Evolutionary conservation across 2,113 vertebrate species (phyloP).

Genomic region (Neofelis nebulosa): DNA sequence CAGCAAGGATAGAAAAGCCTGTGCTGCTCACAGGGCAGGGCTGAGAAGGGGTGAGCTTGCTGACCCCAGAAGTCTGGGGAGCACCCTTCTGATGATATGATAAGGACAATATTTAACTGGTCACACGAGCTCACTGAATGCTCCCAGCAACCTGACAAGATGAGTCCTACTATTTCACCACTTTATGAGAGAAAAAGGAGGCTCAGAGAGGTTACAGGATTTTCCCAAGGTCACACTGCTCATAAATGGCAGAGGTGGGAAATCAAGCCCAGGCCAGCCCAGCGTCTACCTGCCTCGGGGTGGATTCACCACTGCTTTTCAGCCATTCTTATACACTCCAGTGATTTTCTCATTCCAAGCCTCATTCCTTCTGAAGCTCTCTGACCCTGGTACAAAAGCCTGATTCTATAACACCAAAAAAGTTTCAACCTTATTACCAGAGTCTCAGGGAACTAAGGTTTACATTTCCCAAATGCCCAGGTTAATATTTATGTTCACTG

Average conservation of each 20-base stretch:
- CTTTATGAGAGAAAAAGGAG: not conserved
- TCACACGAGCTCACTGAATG: not conserved
- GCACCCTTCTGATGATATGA: not conserved
- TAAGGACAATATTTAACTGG: not conserved
- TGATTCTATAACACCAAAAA: not conserved
- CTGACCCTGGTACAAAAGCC: not conserved
- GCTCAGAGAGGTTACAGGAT: conserved; percentile 8
- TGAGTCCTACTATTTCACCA: not conserved
- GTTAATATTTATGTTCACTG: conserved; percentile 57
- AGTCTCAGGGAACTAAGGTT: conserved; percentile 29
- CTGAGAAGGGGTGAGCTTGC: not conserved
- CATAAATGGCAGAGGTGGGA: not conserved
- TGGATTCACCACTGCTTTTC: not conserved
- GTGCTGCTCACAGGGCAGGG: not conserved
- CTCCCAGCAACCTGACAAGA: not conserved
- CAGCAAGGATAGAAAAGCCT: not conserved
- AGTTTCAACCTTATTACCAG: conserved; percentile 3
- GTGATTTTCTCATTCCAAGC: conserved; percentile 20
- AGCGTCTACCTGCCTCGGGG: not conserved
- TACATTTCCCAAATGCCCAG: conserved; percentile 45
- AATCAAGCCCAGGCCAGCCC: not conserved
- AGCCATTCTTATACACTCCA: not conserved
- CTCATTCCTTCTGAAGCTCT: not conserved
- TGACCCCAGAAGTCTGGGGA: not conserved
- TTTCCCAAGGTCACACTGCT: conserved; percentile 39